Conservation (phyloP, 2,888 invertebrate genomes). For the Nephrotoma guestfalica region DNA sequence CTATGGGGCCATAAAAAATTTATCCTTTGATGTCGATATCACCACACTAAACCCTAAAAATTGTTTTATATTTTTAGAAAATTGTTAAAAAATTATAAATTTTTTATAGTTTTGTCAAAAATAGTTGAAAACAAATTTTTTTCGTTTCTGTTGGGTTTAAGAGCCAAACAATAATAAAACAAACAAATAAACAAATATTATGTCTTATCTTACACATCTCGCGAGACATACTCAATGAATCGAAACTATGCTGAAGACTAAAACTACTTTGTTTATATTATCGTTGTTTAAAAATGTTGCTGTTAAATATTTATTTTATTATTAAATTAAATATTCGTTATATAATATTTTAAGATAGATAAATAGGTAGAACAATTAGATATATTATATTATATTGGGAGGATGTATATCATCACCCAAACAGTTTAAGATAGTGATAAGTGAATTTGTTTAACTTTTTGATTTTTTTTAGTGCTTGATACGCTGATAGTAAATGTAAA, state of each 20-base stretch:
- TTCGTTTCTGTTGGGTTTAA: not conserved
- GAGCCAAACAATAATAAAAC: not conserved
- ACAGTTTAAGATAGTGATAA: not conserved
- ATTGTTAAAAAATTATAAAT: not conserved
- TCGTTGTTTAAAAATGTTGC: not conserved
- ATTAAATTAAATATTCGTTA: not conserved
- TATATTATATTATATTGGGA: not conserved
- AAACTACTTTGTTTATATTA: not conserved
- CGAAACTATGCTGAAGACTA: not conserved
- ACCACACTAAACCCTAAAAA: not conserved
- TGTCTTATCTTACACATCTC: not conserved
- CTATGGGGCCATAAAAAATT: not conserved
- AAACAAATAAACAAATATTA: not conserved
- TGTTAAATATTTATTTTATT: not conserved
- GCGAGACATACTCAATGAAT: not conserved
- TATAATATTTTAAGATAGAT: not conserved
- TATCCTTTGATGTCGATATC: not conserved
- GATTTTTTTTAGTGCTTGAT: not conserved
- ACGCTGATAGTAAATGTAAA: not conserved
- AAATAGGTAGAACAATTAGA: not conserved
- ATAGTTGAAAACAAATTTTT: not conserved
- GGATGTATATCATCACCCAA: not conserved
- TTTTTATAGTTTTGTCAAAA: not conserved
- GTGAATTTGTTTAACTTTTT: not conserved
- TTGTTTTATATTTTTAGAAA: not conserved